Base-by-base conservation (phyloP, 2,888 invertebrate genomes). In the Nebria brevicollis region DNA sequence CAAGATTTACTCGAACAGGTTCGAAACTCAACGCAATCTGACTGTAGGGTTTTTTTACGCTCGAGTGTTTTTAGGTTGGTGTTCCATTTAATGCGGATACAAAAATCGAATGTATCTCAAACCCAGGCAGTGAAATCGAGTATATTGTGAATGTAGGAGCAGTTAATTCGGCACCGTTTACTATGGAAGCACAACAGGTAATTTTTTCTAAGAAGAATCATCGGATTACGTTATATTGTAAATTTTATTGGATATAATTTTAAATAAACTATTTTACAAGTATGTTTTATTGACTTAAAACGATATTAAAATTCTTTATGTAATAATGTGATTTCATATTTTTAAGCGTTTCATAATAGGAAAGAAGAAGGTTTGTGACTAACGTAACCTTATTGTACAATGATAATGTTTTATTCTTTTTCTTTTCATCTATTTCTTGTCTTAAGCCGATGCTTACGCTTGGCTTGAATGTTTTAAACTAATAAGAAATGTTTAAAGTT, bases 1-100 rank as follows among this genome's bases (percentile, higher is more conserved):
- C 94, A 95, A 87, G 95, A 95, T 90, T 93, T 95, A 84, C 89
- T 95, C 82, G 95, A 95, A 87, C 95, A 95, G 91, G 94, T 94
- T 77, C 81, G 34, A 66, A 77, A 75, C 72, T 54, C 8, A 68
- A 7, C 78, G 73, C 34, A 79, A 10, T 15, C 34, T 72, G n/a
- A 26, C 74, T 6, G 79, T 43, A 77, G 73, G 81, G 72, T 79
- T 43, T 82, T 82, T 85, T 84, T 84, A 66, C 87, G 25, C 76
- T 72, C 1, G 10, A 20, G 5, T 83, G 78, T 81, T 86, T 89
- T 83, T 87, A 93, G 93, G 93, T 93, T 72, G 92, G 92, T 83
- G 94, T 95, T 85, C 92, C 93, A 74, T 94, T 94, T 86, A 92
- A 93, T 75, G 91, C 92, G 78, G 93, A 93, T 81, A 95, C 95